Conservation (phyloP, 1,140 invertebrate species). For the Mactra quadrangularis region DNA sequence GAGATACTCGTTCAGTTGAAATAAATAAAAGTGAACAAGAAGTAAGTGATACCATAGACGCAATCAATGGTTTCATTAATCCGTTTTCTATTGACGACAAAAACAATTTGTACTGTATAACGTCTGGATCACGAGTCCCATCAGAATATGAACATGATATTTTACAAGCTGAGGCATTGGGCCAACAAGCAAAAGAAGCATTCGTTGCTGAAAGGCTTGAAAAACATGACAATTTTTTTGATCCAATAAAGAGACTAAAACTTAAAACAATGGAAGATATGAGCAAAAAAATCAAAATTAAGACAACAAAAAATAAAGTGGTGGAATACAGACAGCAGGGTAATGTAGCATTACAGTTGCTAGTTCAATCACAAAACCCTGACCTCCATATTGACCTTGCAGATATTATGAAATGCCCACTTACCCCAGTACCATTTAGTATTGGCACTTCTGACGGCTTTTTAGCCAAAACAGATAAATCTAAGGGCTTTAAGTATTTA, state of each 20-base stretch:
- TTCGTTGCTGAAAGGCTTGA: conserved; percentile 64
- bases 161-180: conserved; percentile 34
- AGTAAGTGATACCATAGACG: conserved; percentile 44
- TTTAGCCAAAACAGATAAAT: conserved; percentile 60
- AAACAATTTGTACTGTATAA: conserved; percentile 46
- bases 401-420: conserved; percentile 33
- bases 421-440: conserved; percentile 30
- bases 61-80: conserved; percentile 57
- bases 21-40: conserved; percentile 57
- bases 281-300: conserved; percentile 60
- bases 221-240: conserved; percentile 63
- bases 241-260: conserved; percentile 62
- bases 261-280: conserved; percentile 62
- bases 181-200: conserved; percentile 28
- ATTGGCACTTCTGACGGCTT: conserved; percentile 52
- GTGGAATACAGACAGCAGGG: conserved; percentile 63
- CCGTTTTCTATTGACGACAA: conserved; percentile 53
- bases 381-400: conserved; percentile 5
- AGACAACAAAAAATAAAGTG: conserved; percentile 45
- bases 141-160: conserved; percentile 42
- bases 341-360: conserved; percentile 62
- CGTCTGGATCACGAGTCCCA: conserved; percentile 41
- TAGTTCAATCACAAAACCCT: conserved; percentile 29
- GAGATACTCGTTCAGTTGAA: conserved; percentile 57
- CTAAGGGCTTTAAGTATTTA: conserved; percentile 46